phyloP scores from a whole-genome alignment of 2,888 invertebrate species.

The Loripinus fragilis region DNA sequence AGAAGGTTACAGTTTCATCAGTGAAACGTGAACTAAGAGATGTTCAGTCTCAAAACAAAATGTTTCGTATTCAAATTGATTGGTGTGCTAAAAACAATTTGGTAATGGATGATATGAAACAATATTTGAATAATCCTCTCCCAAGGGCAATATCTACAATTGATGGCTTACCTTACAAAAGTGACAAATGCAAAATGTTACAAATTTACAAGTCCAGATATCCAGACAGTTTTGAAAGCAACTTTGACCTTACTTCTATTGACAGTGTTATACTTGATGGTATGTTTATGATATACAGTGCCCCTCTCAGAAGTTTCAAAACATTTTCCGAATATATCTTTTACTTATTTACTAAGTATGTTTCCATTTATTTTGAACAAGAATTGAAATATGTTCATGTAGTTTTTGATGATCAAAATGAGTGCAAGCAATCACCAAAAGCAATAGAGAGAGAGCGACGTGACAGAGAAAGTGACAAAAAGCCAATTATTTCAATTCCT shows the following conservation, averaged over 20 bases:
- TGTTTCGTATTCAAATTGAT: slow-evolving; percentile 13
- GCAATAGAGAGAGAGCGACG: not conserved
- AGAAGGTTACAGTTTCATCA: not conserved
- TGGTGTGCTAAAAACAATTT: slow-evolving; percentile 17
- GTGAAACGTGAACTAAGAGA: slow-evolving; percentile 18
- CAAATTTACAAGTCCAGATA: not conserved
- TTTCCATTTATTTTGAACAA: slow-evolving; percentile 2
- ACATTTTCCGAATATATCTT: slow-evolving; percentile 16
- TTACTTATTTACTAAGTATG: not conserved
- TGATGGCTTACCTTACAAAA: not conserved
- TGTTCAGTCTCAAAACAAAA: slow-evolving; percentile 3
- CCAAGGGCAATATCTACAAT: not conserved
- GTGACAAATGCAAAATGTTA: too few species aligned
- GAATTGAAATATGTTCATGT: not conserved
- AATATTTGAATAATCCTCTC: too few species aligned
- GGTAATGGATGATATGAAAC: slow-evolving; percentile 8
- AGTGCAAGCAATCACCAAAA: not conserved
- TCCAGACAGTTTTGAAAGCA: not conserved
- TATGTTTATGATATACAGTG: slow-evolving; percentile 14
- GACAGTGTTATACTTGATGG: too few species aligned
- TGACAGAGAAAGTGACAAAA: not conserved
- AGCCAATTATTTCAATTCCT: too few species aligned
- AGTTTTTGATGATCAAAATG: slow-evolving; percentile 3
- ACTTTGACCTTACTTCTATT: too few species aligned
- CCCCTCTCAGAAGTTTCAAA: not conserved